phyloP scores from a whole-genome alignment of 2,888 invertebrate species.

The Caenorhabditis plicata region DNA sequence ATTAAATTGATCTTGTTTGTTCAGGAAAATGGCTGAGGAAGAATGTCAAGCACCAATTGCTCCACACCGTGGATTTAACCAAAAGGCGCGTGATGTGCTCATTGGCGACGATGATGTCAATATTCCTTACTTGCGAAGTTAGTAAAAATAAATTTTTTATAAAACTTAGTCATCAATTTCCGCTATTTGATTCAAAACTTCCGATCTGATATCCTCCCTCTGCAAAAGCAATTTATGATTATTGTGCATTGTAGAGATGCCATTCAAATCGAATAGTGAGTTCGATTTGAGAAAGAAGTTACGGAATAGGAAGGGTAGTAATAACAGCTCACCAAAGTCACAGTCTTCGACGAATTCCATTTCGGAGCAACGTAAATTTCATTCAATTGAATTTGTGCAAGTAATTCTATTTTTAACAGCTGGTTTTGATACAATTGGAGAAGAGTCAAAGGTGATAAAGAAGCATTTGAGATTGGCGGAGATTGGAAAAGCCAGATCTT shows the following conservation, averaged over 20 bases:
- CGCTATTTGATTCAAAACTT: background rate
- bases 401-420: conserved; percentile 11
- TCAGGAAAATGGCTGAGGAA: background rate
- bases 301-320: conserved; percentile 22
- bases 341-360: conserved; percentile 29
- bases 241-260: conserved; percentile 18
- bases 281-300: conserved; percentile 34
- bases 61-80: conserved; percentile 38
- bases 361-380: conserved; percentile 26
- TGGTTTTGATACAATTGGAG: conserved; percentile 38
- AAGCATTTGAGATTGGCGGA: conserved; percentile 31
- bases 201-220: no score
- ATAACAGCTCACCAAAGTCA: conserved; percentile 19
- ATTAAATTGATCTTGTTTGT: no score
- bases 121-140: background rate
- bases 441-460: conserved; percentile 35
- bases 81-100: conserved; percentile 35
- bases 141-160: background rate
- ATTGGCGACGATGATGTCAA: conserved; percentile 22
- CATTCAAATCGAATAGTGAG: conserved; percentile 33
- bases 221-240: background rate
- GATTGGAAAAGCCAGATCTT: conserved; percentile 40
- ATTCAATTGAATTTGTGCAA: background rate
- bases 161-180: background rate
- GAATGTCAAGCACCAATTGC: background rate